phyloP scores from a whole-genome alignment of 2,888 invertebrate genomes.

The Norana najaformis region DNA sequence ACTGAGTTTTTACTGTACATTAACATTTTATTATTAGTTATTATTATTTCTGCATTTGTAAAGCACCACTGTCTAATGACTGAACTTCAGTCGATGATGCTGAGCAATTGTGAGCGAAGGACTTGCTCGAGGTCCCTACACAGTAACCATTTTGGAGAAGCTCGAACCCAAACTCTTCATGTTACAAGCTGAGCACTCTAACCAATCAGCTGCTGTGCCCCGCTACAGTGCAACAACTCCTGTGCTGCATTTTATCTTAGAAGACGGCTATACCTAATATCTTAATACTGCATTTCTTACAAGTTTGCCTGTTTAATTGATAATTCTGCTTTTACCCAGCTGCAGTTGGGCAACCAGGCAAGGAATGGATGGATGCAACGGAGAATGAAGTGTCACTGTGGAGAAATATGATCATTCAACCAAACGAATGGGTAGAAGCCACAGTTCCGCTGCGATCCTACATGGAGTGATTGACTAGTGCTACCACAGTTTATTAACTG shows the following conservation, averaged over 20 bases:
- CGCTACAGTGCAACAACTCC: neutral
- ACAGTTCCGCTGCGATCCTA: slow-evolving; percentile 75
- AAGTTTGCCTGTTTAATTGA: neutral
- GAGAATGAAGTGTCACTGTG: slow-evolving; percentile 87
- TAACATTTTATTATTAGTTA: too few species aligned
- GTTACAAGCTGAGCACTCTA: too few species aligned
- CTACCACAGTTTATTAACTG: neutral
- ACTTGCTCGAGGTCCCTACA: too few species aligned
- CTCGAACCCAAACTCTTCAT: too few species aligned
- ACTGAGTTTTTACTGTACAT: neutral
- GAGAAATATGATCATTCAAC: slow-evolving; percentile 90
- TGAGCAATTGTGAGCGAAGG: too few species aligned
- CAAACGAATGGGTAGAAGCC: slow-evolving; percentile 97
- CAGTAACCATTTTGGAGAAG: too few species aligned
- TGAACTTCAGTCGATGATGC: too few species aligned
- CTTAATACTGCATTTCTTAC: neutral
- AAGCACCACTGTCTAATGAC: too few species aligned
- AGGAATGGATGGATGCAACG: slow-evolving; percentile 85
- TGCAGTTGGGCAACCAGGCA: neutral
- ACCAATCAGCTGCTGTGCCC: too few species aligned
- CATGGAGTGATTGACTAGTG: neutral
- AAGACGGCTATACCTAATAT: neutral
- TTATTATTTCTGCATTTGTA: too few species aligned
- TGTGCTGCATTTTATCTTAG: neutral
- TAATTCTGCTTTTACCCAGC: neutral